Base-by-base conservation (phyloP, 2,797 vertebrate genomes). In the Trachops cirrhosus region DNA sequence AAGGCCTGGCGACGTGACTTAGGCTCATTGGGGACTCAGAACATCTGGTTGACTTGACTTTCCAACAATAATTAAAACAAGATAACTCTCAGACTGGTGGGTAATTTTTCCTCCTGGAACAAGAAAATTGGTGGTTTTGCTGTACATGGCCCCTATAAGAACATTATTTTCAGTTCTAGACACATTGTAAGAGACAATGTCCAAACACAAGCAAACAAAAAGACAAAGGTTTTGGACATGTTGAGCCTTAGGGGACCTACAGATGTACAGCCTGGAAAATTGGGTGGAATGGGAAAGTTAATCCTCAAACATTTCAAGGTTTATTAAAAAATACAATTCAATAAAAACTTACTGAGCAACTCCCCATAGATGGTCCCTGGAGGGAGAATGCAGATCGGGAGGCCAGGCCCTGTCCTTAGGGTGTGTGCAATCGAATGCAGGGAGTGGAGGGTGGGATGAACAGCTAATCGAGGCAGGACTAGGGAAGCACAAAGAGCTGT, bases 291-390 rank as follows among this genome's bases (percentile, higher is more conserved):
- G 19, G 26, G 44, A 80, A 32, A 86, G 50, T 57, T 78, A 46
- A 62, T 39, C 52, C 62, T 54, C 67, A 21, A 48, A 37, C 12
- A 68, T 18, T 3, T 9, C 52, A 83, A 44, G 14, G 39, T 34
- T 52, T 4, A 1, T 24, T 84, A 44, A 18, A 44, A 16, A 34
- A 48, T 39, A 57, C n/a, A 46, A 41, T 10, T 97, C 46, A 59
- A 6, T 70, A 73, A 78, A 37, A 67, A 32, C 59, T 90, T 67
- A 39, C 77, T 19, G 57, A 88, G 64, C 67, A 78, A 52, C n/a
- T 82, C 80, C 52, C 9, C 0, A 5, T 19, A 48, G 77, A 80
- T 26, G 29, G 6, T 82, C 70, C 34, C 50, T 19, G 37, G 4
- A 64, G 59, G 44, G 21, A 54, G 9, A 48, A 1, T 15, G 12